phyloP scores from a whole-genome alignment of 2,888 invertebrate genomes.

The Lumbricus terrestris region DNA sequence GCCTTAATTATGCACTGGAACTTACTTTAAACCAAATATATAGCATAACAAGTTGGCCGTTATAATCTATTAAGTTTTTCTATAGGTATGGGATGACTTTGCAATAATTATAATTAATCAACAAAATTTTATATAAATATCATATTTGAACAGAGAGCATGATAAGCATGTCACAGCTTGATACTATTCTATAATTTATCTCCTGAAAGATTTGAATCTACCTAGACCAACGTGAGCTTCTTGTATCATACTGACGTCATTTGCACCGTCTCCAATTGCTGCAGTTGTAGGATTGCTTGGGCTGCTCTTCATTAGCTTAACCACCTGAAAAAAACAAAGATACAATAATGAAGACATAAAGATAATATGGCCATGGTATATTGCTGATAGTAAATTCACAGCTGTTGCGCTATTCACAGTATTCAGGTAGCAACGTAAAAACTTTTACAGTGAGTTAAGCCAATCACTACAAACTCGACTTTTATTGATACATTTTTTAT shows the following conservation, averaged over 20 bases:
- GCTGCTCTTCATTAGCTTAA: constrained; percentile 73
- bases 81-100: not conserved
- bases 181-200: not conserved
- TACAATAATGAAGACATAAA: not conserved
- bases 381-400: not conserved
- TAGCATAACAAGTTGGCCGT: not conserved
- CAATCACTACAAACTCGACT: not conserved
- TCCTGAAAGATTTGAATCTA: constrained; percentile 45
- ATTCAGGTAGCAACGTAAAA: not conserved
- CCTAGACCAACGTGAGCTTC: constrained; percentile 92
- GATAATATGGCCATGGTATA: not conserved
- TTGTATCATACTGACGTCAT: constrained; percentile 97
- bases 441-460: not conserved
- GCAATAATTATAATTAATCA: not conserved
- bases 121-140: not conserved
- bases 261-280: constrained; percentile 94
- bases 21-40: too few relatives aligned
- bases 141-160: not conserved
- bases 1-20: too few relatives aligned
- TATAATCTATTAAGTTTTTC: not conserved
- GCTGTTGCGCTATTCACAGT: not conserved
- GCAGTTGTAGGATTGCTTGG: constrained; percentile 75
- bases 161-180: not conserved
- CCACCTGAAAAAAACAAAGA: constrained; percentile 67
- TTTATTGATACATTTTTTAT: not conserved